These are phyloP conservation scores for Nomada hirtipes DNA, from an alignment of 2,888 invertebrate genomes.

Conservation along the genomic window DNA sequence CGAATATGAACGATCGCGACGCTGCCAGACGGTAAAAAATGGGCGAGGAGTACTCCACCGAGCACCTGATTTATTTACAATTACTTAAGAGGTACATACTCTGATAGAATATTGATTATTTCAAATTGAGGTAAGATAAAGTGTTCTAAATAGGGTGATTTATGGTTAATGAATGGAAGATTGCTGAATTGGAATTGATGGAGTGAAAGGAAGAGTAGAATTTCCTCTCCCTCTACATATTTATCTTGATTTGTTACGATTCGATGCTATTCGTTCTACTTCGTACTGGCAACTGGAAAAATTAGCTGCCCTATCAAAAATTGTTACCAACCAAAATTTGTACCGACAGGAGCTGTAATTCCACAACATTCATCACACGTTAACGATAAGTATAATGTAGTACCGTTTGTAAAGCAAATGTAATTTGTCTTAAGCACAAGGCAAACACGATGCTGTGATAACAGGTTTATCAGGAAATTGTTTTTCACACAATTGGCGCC, in stretches of 20 bases:
- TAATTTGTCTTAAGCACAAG: not conserved
- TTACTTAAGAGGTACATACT: not conserved
- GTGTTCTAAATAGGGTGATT: not conserved
- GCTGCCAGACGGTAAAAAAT: not conserved
- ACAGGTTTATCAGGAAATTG: constrained; percentile 22
- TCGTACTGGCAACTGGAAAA: not conserved
- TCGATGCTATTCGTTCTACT: no score
- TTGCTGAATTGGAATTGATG: no score
- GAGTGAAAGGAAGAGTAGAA: no score
- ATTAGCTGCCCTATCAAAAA: not conserved
- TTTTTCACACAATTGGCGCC: constrained; percentile 1
- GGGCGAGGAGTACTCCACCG: not conserved
- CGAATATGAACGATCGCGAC: constrained; percentile 18
- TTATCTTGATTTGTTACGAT: no score
- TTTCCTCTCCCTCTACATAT: no score
- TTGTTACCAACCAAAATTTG: not conserved
- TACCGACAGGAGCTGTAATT: not conserved
- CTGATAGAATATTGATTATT: not conserved
- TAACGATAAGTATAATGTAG: not conserved
- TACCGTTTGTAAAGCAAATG: not conserved
- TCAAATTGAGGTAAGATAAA: not conserved
- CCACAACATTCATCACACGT: not conserved
- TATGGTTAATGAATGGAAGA: no score
- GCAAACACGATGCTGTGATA: constrained; percentile 13
- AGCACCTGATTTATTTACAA: not conserved